Evolutionary conservation across 1,140 invertebrate genomes (phyloP).

Genomic region (Theocolax elegans): DNA sequence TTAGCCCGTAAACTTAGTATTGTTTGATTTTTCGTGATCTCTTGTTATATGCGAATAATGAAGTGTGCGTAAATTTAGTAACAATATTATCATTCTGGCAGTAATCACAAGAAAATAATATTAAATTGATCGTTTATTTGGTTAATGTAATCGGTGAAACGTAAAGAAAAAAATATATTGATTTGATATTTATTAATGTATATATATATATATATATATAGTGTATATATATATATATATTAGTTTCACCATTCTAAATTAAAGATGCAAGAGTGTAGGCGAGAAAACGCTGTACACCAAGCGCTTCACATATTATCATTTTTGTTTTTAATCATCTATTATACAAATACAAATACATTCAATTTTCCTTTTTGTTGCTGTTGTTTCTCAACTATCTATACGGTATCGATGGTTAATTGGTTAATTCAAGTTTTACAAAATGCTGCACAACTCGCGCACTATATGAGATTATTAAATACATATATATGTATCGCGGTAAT

Average conservation of each 20-base stretch:
- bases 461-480: slow-evolving; percentile 9
- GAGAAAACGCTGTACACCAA: slow-evolving; percentile 3
- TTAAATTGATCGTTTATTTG: not conserved
- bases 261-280: not conserved
- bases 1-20: slow-evolving; percentile 10
- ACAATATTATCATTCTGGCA: not conserved
- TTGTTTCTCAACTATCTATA: slow-evolving; percentile 17
- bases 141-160: no score
- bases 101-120: not conserved
- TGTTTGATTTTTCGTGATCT: slow-evolving; percentile 19
- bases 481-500: slow-evolving; percentile 25
- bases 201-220: not conserved
- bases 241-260: not conserved
- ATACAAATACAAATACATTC: slow-evolving; percentile 39
- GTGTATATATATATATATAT: not conserved
- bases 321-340: slow-evolving; percentile 29
- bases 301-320: slow-evolving; percentile 8
- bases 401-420: slow-evolving; percentile 17
- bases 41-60: not conserved
- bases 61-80: slow-evolving; percentile 23
- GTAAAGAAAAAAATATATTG: not conserved
- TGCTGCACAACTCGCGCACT: slow-evolving; percentile 24
- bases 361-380: not conserved
- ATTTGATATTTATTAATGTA: not conserved
- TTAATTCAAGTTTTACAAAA: slow-evolving; percentile 40